These are phyloP conservation scores for Trichonephila clavipes DNA, from an alignment of 1,140 invertebrate species.

Conservation along the genomic window DNA sequence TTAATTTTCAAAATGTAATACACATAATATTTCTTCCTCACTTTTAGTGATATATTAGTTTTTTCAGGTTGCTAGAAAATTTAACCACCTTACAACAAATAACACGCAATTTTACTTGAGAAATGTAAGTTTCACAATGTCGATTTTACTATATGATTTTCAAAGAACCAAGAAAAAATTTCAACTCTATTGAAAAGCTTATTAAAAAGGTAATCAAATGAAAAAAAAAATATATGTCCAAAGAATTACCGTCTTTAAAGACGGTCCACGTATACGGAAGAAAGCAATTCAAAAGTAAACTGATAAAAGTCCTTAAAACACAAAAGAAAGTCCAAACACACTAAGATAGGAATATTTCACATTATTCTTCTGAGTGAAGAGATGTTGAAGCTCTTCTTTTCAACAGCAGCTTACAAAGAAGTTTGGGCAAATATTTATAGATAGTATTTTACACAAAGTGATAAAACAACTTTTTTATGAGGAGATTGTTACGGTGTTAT, in stretches of 20 bases:
- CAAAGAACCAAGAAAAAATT: background rate
- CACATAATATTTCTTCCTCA: too few relatives aligned
- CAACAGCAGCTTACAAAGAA: background rate
- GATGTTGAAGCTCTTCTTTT: background rate
- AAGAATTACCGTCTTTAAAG: background rate
- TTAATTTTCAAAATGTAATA: too few relatives aligned
- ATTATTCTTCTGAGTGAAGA: too few relatives aligned
- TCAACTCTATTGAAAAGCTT: background rate
- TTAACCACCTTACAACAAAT: too few relatives aligned
- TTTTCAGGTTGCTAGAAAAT: too few relatives aligned
- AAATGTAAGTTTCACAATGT: background rate
- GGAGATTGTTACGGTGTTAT: background rate
- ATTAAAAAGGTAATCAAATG: too few relatives aligned
- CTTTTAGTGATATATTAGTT: too few relatives aligned
- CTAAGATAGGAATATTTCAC: background rate
- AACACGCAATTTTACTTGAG: too few relatives aligned
- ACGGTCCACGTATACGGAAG: background rate
- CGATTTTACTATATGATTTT: background rate
- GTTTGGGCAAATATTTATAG: background rate
- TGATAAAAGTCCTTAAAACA: background rate
- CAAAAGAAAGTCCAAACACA: background rate
- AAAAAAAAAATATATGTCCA: background rate
- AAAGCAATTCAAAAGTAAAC: background rate
- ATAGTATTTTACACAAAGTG: background rate
- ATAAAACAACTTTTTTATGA: background rate